Evolutionary conservation across 2,888 invertebrate species (phyloP).

Genomic region (Drosophila greeni): DNA sequence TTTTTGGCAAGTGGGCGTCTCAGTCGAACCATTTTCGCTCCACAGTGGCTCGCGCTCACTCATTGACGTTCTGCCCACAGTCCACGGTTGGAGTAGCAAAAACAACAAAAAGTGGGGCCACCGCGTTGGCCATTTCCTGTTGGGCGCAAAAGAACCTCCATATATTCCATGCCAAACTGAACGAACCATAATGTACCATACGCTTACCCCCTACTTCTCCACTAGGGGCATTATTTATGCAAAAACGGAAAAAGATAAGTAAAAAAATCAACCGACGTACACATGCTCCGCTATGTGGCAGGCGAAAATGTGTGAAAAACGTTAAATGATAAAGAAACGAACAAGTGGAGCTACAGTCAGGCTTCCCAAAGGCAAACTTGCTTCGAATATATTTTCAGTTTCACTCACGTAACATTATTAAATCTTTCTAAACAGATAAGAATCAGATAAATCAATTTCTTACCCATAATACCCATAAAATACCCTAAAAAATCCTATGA

Average conservation of each 20-base stretch:
- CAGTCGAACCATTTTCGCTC: slow-evolving; percentile 39
- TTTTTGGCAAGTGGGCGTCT: slow-evolving; percentile 55
- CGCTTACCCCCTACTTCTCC: slow-evolving; percentile 11
- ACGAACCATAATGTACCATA: slow-evolving; percentile 10
- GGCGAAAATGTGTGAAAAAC: slow-evolving; percentile 60
- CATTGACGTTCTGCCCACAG: slow-evolving; percentile 35
- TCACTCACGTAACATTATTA: too few species aligned
- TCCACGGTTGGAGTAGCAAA: slow-evolving; percentile 2
- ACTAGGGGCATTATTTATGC: slow-evolving; percentile 52
- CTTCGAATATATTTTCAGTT: too few species aligned
- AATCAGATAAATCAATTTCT: too few species aligned
- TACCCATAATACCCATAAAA: too few species aligned
- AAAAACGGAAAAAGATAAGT: slow-evolving; percentile 29
- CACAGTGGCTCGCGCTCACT: slow-evolving; percentile 23
- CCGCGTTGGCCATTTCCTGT: slow-evolving; percentile 58
- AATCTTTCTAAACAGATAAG: too few species aligned
- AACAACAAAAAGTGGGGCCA: slow-evolving; percentile 32
- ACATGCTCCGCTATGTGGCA: slow-evolving; percentile 34
- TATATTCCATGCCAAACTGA: slow-evolving; percentile 13
- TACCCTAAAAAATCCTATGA: too few species aligned
- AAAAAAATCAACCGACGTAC: slow-evolving; percentile 23
- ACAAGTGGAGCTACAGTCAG: slow-evolving; percentile 41
- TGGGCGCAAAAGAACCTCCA: slow-evolving; percentile 38
- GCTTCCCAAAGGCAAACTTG: slow-evolving; percentile 19
- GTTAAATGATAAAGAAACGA: slow-evolving; percentile 57